Evolutionary conservation across 2,797 vertebrate genomes (phyloP), one percentile per base, ranked within the genome.

Genomic region (Borostomias antarcticus): DNA sequence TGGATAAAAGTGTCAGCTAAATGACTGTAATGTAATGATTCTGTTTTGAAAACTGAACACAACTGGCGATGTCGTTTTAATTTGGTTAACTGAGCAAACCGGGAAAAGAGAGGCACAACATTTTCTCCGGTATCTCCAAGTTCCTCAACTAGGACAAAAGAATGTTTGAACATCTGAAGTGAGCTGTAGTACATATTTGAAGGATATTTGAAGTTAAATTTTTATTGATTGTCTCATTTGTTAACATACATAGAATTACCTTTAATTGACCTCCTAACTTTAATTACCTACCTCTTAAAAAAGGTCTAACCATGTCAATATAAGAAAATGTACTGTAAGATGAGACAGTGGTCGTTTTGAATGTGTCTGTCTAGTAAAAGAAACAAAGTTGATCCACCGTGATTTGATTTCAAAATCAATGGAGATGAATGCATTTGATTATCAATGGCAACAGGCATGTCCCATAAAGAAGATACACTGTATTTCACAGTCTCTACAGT

Each of bases 371-470:
- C 30, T 4, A 30, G 28, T 54, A 5, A 54, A 26, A 58, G 23
- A 25, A 58, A 58, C 10, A 43, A 45, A 11, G 37, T 40, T 15
- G 35, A 43, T 33, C 17, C 58, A 43, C 15, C 21, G 48, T 62
- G 26, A 65, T 66, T 32, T 35, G 62, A 32, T 25, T 71, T 28
- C 52, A 17, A 71, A 58, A 68, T 64, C 53, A 9, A 69, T 69
- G 0, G 60, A 50, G 67, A 70, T 67, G 17, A 58, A 48, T 73
- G 59, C 25, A 66, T 77, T 61, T 66, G 71, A 82, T 69, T 85
- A 62, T 80, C 68, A 62, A 37, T 70, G 66, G 65, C 62, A 37
- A 58, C 15, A 37, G 40, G 32, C 35, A 62, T 56, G 66, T 73
- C 64, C 64, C 13, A 70, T 56, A 56, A 43, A 40, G 13, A 43